Evolutionary conservation across 2,113 vertebrate species (phyloP), one percentile per base, ranked within the genome.

Genomic region (Cervus canadensis): DNA sequence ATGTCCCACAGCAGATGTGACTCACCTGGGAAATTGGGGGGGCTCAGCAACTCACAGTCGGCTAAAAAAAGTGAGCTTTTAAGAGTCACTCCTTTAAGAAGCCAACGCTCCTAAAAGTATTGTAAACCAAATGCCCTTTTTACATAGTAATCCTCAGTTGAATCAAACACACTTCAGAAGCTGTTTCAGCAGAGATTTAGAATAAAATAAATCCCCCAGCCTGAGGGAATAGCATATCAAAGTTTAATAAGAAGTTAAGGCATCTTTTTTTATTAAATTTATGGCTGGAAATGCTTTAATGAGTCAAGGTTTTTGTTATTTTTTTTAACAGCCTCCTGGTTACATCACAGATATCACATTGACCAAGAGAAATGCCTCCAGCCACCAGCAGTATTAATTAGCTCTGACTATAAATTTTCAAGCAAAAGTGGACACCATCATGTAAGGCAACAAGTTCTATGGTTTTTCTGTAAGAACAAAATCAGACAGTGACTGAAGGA

Each of bases 201-300:
- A 96, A 92, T 15, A 92, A 5, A 96, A 76, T 21, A 95, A 97
- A 92, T 86, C 54, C 48, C 26, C 14, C 85, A 91, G 81, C 90
- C 88, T 74, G 16, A 88, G 64, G 85, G 95, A 98, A 95, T 74
- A 86, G n/a, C 33, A 90, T 57, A 78, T 96, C 86, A 91, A 92
- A 96, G 33, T 82, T 97, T 96, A 98, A 98, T 96, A 54, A 97
- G 87, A 95, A 96, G 87, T 92, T 83, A 96, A 90, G 50, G 21
- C 28, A 94, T 95, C 67, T 93, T 95, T 97, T 43, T 3, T 1
- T 1, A 96, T 98, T 97, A 96, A 97, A 96, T 96, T 96, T 96
- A 81, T 94, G 67, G 54, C 62, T 98, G 57, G 81, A 97, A 96
- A 97, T 97, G 21, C 88, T 94, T 95, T 97, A 97, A 96, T 97